Conservation (phyloP, 2,113 vertebrate genomes). For the Mustela nigripes region DNA sequence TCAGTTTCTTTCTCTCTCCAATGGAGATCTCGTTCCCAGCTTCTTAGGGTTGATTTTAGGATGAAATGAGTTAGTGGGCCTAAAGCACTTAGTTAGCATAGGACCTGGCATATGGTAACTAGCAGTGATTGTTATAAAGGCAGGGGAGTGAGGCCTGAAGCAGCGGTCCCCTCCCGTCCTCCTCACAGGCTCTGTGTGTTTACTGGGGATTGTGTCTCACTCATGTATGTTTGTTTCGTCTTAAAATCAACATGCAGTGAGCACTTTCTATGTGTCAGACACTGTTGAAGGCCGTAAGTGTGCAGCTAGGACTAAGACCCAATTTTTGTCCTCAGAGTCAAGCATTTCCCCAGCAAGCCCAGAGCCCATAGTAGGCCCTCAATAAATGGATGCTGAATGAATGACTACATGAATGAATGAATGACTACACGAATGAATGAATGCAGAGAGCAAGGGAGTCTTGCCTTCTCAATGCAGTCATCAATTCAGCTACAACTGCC, state of each 20-base stretch:
- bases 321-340: neutral
- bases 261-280: neutral
- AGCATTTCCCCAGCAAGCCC: neutral
- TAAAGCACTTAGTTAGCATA: neutral
- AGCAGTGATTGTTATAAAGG: neutral
- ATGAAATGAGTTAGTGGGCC: neutral
- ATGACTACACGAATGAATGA: neutral
- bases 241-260: neutral
- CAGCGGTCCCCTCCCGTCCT: fast-evolving
- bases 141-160: neutral
- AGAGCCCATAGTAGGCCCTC: neutral
- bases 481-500: neutral
- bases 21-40: neutral
- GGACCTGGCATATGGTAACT: neutral
- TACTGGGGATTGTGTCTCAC: neutral
- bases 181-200: neutral
- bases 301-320: neutral
- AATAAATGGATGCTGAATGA: neutral
- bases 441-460: neutral
- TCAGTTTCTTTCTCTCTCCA: neutral
- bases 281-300: neutral
- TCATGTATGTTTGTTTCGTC: neutral
- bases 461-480: neutral
- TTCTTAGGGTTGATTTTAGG: neutral
- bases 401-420: neutral